phyloP scores from a whole-genome alignment of 2,113 vertebrate genomes.

The Melanocharis versteri region DNA sequence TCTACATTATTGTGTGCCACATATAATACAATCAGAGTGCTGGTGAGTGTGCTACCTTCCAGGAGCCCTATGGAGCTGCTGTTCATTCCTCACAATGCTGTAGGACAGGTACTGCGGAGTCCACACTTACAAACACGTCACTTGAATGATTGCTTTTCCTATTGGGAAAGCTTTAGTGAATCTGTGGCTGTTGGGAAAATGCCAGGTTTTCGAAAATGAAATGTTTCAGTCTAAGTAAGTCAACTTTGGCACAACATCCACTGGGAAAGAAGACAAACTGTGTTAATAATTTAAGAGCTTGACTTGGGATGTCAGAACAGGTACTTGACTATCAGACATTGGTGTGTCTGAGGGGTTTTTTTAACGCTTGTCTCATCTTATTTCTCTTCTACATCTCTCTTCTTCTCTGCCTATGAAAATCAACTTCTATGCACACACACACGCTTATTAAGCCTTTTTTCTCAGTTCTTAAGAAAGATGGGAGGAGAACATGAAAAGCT shows the following conservation, averaged over 20 bases:
- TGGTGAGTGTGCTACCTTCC: neutral
- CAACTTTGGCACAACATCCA: neutral
- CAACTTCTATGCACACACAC: neutral
- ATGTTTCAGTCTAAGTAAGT: neutral
- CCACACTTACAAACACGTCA: neutral
- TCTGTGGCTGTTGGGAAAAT: neutral
- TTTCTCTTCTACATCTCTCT: neutral
- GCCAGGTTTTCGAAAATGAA: neutral
- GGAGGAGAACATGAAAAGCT: neutral
- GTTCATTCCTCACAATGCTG: neutral
- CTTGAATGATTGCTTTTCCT: neutral
- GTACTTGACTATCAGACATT: neutral
- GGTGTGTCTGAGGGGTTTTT: neutral
- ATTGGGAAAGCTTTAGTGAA: neutral
- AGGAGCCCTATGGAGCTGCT: neutral
- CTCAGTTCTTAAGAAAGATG: neutral
- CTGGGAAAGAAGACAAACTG: neutral
- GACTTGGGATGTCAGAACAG: neutral
- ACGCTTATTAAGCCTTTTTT: neutral
- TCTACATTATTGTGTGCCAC: neutral
- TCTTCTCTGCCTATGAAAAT: neutral
- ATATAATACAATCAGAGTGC: neutral
- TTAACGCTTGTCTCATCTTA: neutral
- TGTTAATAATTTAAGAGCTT: slow-evolving; percentile 19
- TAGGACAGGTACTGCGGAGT: neutral